Percentiles rank a stretch among this genome's conserved stretches.
Conservation (phyloP, 2,888 invertebrate species). For the Drosophila rellima region DNA sequence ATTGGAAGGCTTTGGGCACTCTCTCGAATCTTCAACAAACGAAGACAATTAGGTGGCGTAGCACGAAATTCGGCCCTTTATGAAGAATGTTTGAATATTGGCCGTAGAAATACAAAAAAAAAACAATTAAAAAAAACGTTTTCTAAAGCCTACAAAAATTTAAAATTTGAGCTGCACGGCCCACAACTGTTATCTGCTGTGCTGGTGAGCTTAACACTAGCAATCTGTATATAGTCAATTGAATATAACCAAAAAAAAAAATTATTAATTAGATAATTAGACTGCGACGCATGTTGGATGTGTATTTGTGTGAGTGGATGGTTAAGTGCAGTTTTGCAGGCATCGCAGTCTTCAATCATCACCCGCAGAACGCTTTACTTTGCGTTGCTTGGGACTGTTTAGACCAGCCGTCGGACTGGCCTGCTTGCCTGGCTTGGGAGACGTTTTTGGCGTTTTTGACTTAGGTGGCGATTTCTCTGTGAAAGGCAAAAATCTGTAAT, state of each 20-base stretch:
- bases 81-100: conserved; percentile 18
- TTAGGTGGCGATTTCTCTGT: conserved; percentile 90
- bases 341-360: conserved; percentile 87
- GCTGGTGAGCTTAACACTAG: conserved; percentile 55
- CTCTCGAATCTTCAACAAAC: conserved; percentile 64
- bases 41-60: conserved; percentile 56
- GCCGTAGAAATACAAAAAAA: conserved; percentile 7
- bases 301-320: conserved; percentile 27
- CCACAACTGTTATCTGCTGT: conserved; percentile 15
- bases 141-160: conserved; percentile 20
- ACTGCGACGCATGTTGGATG: conserved; percentile 44
- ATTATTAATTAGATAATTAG: conserved; percentile 51
- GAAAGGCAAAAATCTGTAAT: not conserved
- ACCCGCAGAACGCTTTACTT: conserved; percentile 91
- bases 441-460: conserved; percentile 88
- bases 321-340: conserved; percentile 22
- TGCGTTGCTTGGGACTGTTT: conserved; percentile 91
- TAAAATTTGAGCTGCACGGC: conserved; percentile 15
- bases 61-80: conserved; percentile 28
- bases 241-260: conserved; percentile 46
- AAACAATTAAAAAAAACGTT: conserved; percentile 29
- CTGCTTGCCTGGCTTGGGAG: conserved; percentile 87
- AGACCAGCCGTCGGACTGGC: conserved; percentile 88
- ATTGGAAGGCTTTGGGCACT: conserved; percentile 44
- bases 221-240: conserved; percentile 61